Conservation (phyloP, 2,888 invertebrate genomes). For the Campopleginae sp. region DNA sequence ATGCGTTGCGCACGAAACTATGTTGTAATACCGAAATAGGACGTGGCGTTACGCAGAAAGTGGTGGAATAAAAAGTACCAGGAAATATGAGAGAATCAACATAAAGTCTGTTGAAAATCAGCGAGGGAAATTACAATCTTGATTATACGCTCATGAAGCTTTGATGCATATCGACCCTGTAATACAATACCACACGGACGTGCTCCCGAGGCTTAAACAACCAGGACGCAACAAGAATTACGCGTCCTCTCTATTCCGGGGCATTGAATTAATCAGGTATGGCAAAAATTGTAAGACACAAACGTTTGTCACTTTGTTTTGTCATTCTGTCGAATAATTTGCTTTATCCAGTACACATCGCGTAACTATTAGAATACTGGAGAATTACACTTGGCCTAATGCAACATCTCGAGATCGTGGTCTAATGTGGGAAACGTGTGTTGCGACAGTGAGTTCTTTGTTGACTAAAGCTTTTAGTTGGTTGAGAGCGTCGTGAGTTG, state of each 20-base stretch:
- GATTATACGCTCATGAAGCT: constrained; percentile 27
- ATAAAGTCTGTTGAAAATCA: constrained; percentile 21
- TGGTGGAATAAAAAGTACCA: neutral
- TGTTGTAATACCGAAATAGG: neutral
- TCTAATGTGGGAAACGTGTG: neutral
- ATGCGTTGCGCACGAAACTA: neutral
- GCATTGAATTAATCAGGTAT: neutral
- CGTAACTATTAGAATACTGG: neutral
- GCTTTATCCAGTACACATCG: neutral
- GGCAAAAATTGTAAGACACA: neutral
- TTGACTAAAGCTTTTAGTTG: neutral
- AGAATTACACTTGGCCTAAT: neutral
- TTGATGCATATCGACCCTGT: constrained; percentile 15
- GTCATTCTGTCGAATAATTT: neutral
- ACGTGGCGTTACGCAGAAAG: neutral
- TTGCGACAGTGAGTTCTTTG: neutral
- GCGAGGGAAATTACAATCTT: constrained; percentile 21
- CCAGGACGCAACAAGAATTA: neutral
- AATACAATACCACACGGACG: constrained; percentile 10
- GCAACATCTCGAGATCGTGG: neutral
- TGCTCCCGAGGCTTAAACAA: constrained; percentile 9
- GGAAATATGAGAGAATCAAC: constrained; percentile 26
- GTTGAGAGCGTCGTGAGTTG: neutral
- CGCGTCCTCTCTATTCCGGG: neutral
- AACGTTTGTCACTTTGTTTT: neutral